Evolutionary conservation across 2,888 invertebrate species (phyloP).

Genomic region (Melitaea athalia): DNA sequence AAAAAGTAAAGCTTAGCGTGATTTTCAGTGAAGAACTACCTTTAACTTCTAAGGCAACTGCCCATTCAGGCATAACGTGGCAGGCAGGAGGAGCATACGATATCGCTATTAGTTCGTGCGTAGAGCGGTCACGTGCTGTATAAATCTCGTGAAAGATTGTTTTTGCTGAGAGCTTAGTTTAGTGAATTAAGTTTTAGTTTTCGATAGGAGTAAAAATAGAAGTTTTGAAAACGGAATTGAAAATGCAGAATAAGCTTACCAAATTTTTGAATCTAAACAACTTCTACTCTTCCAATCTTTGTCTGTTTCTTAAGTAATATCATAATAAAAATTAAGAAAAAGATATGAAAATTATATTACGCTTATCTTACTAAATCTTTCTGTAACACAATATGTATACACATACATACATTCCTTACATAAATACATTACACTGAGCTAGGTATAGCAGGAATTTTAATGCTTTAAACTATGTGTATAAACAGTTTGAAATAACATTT

Average conservation of each 20-base stretch:
- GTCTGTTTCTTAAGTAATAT: too few species aligned
- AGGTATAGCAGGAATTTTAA: too few species aligned
- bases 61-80: slow-evolving; percentile 12
- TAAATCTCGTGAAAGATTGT: slow-evolving; percentile 29
- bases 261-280: neutral
- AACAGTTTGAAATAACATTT: too few species aligned
- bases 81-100: slow-evolving; percentile 17
- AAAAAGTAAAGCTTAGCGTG: neutral
- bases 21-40: slow-evolving; percentile 4
- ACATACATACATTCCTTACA: too few species aligned
- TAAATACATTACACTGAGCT: too few species aligned
- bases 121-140: slow-evolving; percentile 18
- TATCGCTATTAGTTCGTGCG: slow-evolving; percentile 4
- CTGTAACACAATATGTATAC: too few species aligned
- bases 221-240: neutral
- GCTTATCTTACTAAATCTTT: too few species aligned
- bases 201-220: neutral
- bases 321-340: too few species aligned
- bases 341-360: too few species aligned
- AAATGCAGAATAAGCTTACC: neutral
- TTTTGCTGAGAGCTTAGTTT: slow-evolving; percentile 16
- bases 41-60: neutral
- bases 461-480: too few species aligned
- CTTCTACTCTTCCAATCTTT: too few species aligned
- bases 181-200: slow-evolving; percentile 10